These are phyloP conservation scores for Pygocentrus nattereri DNA, from an alignment of 2,797 vertebrate species.

Conservation along the genomic window DNA sequence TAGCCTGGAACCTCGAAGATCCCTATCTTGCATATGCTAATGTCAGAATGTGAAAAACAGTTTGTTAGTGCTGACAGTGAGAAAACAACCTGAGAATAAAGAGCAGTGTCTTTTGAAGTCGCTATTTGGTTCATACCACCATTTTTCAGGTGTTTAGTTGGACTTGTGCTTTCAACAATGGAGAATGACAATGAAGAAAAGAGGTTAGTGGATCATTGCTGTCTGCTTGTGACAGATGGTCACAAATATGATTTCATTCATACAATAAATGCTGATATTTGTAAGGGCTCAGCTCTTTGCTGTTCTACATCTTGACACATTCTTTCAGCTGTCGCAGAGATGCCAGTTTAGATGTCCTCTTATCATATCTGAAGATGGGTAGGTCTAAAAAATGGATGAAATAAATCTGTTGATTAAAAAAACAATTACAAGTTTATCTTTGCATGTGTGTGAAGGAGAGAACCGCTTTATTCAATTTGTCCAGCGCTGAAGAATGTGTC, in stretches of 20 bases:
- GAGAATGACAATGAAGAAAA: constrained; percentile 71
- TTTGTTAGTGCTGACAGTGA: not conserved
- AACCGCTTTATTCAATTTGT: constrained; percentile 27
- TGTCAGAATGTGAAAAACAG: not conserved
- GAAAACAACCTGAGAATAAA: constrained; percentile 1
- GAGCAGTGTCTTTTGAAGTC: constrained; percentile 1
- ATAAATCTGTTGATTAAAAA: not conserved
- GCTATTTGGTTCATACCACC: not conserved
- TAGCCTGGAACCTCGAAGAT: not conserved
- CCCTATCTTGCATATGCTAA: not conserved
- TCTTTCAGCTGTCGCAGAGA: constrained; percentile 60
- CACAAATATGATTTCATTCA: not conserved
- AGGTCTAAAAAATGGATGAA: constrained; percentile 47
- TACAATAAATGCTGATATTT: not conserved
- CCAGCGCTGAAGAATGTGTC: constrained; percentile 84
- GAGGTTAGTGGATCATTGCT: constrained; percentile 65
- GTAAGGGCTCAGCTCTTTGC: not conserved
- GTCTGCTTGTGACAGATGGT: not conserved
- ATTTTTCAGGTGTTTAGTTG: constrained; percentile 87
- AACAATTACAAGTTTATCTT: constrained; percentile 4
- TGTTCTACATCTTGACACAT: not conserved
- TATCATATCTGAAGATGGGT: constrained; percentile 79
- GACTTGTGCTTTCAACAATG: constrained; percentile 79
- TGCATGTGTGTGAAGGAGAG: not conserved
- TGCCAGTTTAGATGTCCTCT: constrained; percentile 70